phyloP scores from a whole-genome alignment of 2,888 invertebrate species.

The Dryococelus australis region DNA sequence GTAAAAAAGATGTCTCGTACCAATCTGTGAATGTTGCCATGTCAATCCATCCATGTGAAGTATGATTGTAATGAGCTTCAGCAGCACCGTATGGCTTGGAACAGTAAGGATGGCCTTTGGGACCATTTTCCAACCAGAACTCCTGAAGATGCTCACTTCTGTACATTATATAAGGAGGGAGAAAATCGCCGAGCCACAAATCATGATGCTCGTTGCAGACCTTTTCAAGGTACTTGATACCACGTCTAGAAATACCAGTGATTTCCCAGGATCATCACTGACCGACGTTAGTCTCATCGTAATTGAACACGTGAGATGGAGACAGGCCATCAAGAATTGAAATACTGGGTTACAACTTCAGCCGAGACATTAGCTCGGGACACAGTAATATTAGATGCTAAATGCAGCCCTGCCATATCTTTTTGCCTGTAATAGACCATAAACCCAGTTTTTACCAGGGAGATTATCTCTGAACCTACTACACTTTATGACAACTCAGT shows the following conservation, averaged over 20 bases:
- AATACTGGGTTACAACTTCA: slow-evolving; percentile 1
- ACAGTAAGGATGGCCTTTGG: slow-evolving; percentile 45
- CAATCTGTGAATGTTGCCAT: slow-evolving; percentile 51
- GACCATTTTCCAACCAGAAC: slow-evolving; percentile 13
- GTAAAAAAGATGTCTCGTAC: slow-evolving; percentile 50
- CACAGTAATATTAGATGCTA: slow-evolving; percentile 27
- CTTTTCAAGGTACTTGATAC: slow-evolving; percentile 19
- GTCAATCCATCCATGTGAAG: slow-evolving; percentile 53
- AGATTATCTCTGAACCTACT: slow-evolving; percentile 20
- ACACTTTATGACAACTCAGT: background rate
- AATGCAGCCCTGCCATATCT: background rate
- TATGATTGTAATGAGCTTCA: slow-evolving; percentile 48
- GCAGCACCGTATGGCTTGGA: slow-evolving; percentile 26
- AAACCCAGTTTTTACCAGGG: background rate
- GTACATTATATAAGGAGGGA: slow-evolving; percentile 45
- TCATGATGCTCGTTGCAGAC: slow-evolving; percentile 47
- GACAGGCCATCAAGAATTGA: background rate
- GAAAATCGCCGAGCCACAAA: slow-evolving; percentile 46
- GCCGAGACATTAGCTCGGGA: background rate
- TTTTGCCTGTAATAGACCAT: background rate
- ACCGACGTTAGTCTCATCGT: slow-evolving; percentile 52
- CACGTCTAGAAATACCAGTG: slow-evolving; percentile 40
- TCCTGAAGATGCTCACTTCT: slow-evolving; percentile 6
- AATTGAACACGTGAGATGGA: slow-evolving; percentile 47
- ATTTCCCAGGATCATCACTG: slow-evolving; percentile 49